Base-by-base conservation (phyloP, 2,113 vertebrate genomes). In the Gnathonemus echidnorhynchus region DNA sequence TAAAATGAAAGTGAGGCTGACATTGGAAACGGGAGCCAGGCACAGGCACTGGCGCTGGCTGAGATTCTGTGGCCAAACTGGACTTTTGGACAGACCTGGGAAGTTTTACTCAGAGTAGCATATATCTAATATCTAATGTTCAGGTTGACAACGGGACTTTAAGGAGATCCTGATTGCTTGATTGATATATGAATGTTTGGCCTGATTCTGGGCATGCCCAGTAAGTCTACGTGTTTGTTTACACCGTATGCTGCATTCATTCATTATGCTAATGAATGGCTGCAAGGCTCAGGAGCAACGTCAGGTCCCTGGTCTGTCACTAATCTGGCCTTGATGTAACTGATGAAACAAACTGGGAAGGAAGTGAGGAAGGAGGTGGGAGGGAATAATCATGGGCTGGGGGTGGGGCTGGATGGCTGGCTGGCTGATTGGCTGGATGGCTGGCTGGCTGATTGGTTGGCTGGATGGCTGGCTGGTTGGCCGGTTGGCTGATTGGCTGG, bases 261-360 rank as follows among this genome's bases (percentile, higher is more conserved):
- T 53, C 52, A 49, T 77, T 89, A 83, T 83, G 88, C 42, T 89
- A 21, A 35, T 89, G 66, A 77, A 50, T 31, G 70, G 9, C 31
- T 19, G 27, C 50, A 5, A 39, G 70, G 70, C 48, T n/a, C 35
- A 39, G 74, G 35, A 15, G 39, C 19, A 35, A 84, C 10, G 19
- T 27, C 74, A 1, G 70, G 45, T 89, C 52, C 31, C 48, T 9
- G 11, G 13, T 87, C 27, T 88, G 84, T 53, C 19, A 42, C 86
- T 91, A 91, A 90, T 90, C 88, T 86, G 88, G 88, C 88, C 89
- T 87, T 87, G 48, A 90, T 88, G n/a, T 77, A 17, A 86, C 88
- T 58, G 88, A 90, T 91, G 88, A 89, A 87, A 84, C 88, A 89
- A 70, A 35, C 27, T 19, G 52, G 80, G 62, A 70, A 70, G 27